phyloP scores from a whole-genome alignment of 2,113 vertebrate genomes.

The Lichenostomus cassidix region DNA sequence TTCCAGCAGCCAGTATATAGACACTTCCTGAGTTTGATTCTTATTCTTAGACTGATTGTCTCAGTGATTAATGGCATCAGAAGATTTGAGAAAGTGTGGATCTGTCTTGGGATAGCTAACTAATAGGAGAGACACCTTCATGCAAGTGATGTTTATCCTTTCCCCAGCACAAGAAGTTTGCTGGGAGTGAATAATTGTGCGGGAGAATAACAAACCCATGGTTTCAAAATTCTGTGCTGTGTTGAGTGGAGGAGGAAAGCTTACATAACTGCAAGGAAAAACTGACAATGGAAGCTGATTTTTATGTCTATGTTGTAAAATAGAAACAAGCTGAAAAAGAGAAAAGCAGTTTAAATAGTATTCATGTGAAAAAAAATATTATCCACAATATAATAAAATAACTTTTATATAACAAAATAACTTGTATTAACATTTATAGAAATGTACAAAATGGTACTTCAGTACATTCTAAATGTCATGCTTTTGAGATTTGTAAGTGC shows the following conservation, averaged over 20 bases:
- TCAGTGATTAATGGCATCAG: not conserved
- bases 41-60: not conserved
- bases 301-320: not conserved
- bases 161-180: not conserved
- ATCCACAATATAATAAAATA: not conserved
- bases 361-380: not conserved
- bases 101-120: not conserved
- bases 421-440: not conserved
- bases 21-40: not conserved
- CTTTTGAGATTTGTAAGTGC: not conserved
- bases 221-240: not conserved
- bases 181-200: too few relatives aligned
- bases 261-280: not conserved
- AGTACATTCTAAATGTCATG: not conserved
- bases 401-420: not conserved
- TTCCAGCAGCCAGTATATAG: not conserved
- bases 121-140: not conserved
- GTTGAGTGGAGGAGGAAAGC: not conserved
- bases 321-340: not conserved
- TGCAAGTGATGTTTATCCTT: not conserved
- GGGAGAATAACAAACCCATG: not conserved
- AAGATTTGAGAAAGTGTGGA: not conserved
- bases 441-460: not conserved
- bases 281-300: not conserved
- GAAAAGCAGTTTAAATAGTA: not conserved